These are phyloP conservation scores for Myrmophylax atrothorax DNA, from an alignment of 2,113 vertebrate genomes.

Conservation along the genomic window DNA sequence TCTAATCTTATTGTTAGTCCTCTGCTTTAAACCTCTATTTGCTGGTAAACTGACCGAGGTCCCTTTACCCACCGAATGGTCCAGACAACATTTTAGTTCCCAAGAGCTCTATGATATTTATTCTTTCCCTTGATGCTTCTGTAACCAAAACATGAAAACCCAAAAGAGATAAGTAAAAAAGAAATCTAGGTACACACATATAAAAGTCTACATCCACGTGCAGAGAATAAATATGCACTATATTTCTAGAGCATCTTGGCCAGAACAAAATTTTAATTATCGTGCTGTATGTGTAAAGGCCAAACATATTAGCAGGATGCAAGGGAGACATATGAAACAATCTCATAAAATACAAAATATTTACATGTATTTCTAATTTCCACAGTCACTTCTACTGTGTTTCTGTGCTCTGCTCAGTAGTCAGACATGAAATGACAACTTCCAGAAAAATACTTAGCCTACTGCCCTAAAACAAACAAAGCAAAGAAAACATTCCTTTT, in stretches of 20 bases:
- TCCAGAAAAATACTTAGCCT: neutral
- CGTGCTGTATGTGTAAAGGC: neutral
- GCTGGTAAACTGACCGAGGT: neutral
- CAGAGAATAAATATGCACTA: neutral
- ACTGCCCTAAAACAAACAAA: neutral
- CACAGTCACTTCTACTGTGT: neutral
- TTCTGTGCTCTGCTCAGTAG: neutral
- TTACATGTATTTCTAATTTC: neutral
- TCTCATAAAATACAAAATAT: neutral
- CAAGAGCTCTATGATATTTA: neutral
- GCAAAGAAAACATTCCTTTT: neutral
- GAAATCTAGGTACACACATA: neutral
- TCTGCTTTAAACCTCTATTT: neutral
- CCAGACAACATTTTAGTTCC: neutral
- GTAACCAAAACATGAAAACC: neutral
- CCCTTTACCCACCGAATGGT: neutral
- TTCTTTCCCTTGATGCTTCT: neutral
- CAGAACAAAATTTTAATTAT: neutral
- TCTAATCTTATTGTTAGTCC: conserved; percentile 4
- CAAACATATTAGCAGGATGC: neutral
- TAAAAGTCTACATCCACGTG: neutral
- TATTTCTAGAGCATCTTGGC: neutral
- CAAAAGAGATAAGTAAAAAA: neutral
- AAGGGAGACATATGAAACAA: neutral
- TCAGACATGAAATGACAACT: neutral